phyloP scores from a whole-genome alignment of 1,140 invertebrate species.

The Zaprionus capensis region DNA sequence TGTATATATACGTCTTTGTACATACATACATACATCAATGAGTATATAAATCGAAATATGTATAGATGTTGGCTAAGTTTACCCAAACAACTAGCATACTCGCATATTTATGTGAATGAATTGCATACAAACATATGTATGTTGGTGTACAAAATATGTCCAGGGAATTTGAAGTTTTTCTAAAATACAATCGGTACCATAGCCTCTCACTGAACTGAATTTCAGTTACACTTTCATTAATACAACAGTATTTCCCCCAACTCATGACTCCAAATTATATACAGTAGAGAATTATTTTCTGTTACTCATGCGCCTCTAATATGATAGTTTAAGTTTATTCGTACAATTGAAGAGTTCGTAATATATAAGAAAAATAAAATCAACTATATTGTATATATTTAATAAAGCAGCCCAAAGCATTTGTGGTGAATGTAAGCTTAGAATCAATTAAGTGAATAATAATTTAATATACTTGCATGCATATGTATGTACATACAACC shows the following conservation, averaged over 20 bases:
- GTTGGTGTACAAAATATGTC: slow-evolving; percentile 28
- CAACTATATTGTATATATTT: slow-evolving; percentile 30
- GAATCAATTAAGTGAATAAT: slow-evolving; percentile 68
- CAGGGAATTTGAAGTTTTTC: slow-evolving; percentile 58
- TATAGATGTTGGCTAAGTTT: slow-evolving; percentile 14
- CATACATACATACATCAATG: slow-evolving; percentile 13
- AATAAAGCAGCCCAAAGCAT: slow-evolving; percentile 37
- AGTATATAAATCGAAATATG: neutral
- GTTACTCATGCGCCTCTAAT: slow-evolving; percentile 83
- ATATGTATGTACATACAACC: neutral
- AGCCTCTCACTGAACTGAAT: slow-evolving; percentile 61
- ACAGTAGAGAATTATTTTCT: slow-evolving; percentile 83
- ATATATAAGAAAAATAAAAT: slow-evolving; percentile 56
- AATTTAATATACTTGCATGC: slow-evolving; percentile 25
- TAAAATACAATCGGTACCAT: slow-evolving; percentile 73
- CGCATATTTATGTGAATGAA: slow-evolving; percentile 33
- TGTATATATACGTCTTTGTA: neutral
- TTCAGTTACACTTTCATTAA: slow-evolving; percentile 80
- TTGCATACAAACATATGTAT: slow-evolving; percentile 15
- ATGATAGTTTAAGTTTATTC: slow-evolving; percentile 84
- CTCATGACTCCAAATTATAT: slow-evolving; percentile 81
- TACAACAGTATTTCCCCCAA: slow-evolving; percentile 79
- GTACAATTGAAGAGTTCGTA: slow-evolving; percentile 84
- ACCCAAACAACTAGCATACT: neutral
- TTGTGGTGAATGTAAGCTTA: slow-evolving; percentile 47